phyloP scores from a whole-genome alignment of 92 coral and sea anemone species.

The Actinernus sp. region DNA sequence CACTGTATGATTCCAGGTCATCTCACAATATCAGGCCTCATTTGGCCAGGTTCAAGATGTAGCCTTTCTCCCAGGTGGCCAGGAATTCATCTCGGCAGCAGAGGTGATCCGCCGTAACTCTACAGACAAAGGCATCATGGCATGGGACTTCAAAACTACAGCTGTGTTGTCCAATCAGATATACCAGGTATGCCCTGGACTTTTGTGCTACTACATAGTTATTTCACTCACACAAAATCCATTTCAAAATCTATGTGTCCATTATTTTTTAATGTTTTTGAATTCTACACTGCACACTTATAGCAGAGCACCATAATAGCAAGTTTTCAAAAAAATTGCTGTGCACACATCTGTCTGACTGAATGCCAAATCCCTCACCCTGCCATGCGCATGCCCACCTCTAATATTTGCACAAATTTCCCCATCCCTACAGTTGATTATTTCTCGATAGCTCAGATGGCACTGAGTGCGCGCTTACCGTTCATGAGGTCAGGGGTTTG shows the following conservation, averaged over 20 bases:
- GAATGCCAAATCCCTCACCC: too few species aligned
- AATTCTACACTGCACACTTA: neutral
- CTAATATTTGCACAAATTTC: too few species aligned
- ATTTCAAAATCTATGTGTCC: too few species aligned
- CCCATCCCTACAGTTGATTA: too few species aligned
- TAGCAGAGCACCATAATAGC: neutral
- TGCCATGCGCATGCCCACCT: too few species aligned
- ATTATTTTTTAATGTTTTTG: neutral
- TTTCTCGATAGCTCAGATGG: too few species aligned
- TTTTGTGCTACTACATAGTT: too few species aligned
- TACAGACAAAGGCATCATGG: slow-evolving; percentile 99
- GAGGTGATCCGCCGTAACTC: slow-evolving; percentile 90
- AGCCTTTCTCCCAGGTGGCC: slow-evolving; percentile 80
- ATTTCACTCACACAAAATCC: neutral
- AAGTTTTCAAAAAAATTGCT: too few species aligned
- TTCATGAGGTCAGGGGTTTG: too few species aligned
- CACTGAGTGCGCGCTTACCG: too few species aligned
- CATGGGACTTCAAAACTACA: slow-evolving; percentile 90
- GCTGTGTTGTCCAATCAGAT: slow-evolving; percentile 95
- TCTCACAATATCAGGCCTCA: slow-evolving; percentile 77
- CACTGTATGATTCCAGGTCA: too few species aligned
- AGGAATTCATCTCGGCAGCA: slow-evolving; percentile 93
- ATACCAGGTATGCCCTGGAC: slow-evolving; percentile 94
- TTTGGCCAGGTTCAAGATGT: slow-evolving; percentile 97
- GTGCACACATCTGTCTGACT: too few species aligned